Base-by-base conservation (phyloP, 1,140 invertebrate genomes). In the Coelopa frigida region DNA sequence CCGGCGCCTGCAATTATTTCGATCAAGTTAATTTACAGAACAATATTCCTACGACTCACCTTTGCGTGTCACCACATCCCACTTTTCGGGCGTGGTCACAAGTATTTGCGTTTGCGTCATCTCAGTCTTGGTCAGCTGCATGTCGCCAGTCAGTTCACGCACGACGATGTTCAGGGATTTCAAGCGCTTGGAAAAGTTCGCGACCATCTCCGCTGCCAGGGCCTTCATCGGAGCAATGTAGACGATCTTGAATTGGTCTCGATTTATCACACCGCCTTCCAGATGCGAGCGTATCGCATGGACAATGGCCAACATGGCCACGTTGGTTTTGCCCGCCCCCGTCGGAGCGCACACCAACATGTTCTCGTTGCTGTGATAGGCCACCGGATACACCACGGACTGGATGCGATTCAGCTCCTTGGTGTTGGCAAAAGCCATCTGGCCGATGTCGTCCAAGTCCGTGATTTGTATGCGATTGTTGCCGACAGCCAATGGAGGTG, bases 191-290 rank as follows among this genome's bases (percentile, higher is more conserved):
- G 81, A 80, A 74, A 99, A 99, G 72, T 89, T 98, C 2, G 81
- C 77, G 0, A 95, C 93, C 94, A 99, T 99, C 78, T 99, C 97
- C 23, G 94, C 84, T 2, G 96, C 96, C 15, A 99, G 70, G 2
- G 97, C 96, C 75, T 99, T 99, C 96, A 99, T 99, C 8, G 97
- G 97, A 3, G 95, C 94, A 45, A 99, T 87, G 72, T 99, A 99
- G 15, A 99, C 87, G 58, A 99, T 95, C 82, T 98, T 98, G 70
- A 98, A 99, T 57, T 93, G 81, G 73, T 96, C 84, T 63, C 86
- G 89, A 70, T 85, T 82, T 45, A 98, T 85, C 4, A 89, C 71
- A 43, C 80, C 81, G 50, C 80, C 79, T 49, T 83, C 75, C 37
- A 94, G 82, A 61, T 96, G 84, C 48, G 88, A 82, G 52, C 85